Evolutionary conservation across 2,113 vertebrate genomes (phyloP), one percentile per base, ranked within the genome.

Genomic region (Gallinago media): DNA sequence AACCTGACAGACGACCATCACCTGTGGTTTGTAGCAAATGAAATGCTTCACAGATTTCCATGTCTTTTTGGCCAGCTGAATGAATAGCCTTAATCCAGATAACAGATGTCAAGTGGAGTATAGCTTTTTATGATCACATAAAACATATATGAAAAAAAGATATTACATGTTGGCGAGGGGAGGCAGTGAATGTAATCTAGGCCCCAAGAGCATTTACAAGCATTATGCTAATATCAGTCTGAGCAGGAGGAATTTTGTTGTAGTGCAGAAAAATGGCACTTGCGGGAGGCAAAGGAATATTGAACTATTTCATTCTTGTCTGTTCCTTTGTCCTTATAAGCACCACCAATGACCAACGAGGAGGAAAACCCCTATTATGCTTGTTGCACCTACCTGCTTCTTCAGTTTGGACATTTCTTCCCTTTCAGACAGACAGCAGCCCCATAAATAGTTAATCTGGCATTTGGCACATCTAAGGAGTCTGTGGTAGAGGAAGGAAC

Each of bases 401-500:
- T 88, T 71, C 40, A 52, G 16, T 50, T 86, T 83, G 26, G 12
- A 40, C 12, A 38, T n/a, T 91, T 84, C 38, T 86, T 74, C 32
- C 34, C 46, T 16, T 77, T 87, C 21, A 55, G 50, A 25, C 47
- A 75, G 55, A 25, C 25, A 91, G 15, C 18, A 59, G 34, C 12
- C 18, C 50, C 4, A 4, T 50, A 75, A 92, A 72, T 3, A 61
- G 89, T 91, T 96, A 86, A 96, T 52, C 29, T 92, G 72, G 29
- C 47, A 40, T 52, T 84, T 96, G 83, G 70, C 76, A 78, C 12
- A 36, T 23, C 38, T 67, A 74, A 81, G 22, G 14, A 55, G 11
- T 38, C 32, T 44, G 42, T 81, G 50, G 42, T 75, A 52, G 91
- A 94, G 94, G 95, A 95, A 97, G 85, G 90, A 97, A 96, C 78